Evolutionary conservation across 2,888 invertebrate genomes (phyloP).

Genomic region (Phengaris alcon): DNA sequence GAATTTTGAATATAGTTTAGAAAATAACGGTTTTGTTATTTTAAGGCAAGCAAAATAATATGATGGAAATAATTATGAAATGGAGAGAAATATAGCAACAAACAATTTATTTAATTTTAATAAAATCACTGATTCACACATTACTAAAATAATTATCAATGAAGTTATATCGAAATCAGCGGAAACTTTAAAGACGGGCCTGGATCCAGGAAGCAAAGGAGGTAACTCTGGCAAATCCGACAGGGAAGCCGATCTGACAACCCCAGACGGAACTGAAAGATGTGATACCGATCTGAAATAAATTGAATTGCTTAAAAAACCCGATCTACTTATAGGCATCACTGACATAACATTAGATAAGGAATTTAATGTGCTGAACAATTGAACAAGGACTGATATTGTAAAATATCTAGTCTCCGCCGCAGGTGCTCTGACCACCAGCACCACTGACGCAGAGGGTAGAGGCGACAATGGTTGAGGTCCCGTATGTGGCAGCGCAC

Average conservation of each 20-base stretch:
- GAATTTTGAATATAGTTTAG: too few species aligned
- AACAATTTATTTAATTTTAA: too few species aligned
- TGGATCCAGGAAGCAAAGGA: conserved; percentile 44
- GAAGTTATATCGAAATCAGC: too few species aligned
- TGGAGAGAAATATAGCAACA: too few species aligned
- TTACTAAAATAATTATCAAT: too few species aligned
- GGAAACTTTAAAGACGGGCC: conserved; percentile 34
- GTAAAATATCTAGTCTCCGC: conserved; percentile 43
- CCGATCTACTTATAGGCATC: too few species aligned
- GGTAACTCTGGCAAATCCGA: conserved; percentile 44
- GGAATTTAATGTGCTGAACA: background rate
- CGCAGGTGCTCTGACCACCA: conserved; percentile 56
- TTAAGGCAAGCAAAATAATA: too few species aligned
- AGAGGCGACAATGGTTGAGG: conserved; percentile 44
- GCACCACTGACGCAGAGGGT: conserved; percentile 55
- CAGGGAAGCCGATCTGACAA: conserved; percentile 42
- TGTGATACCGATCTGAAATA: conserved; percentile 37
- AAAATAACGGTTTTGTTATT: too few species aligned
- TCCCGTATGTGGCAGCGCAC: conserved; percentile 54
- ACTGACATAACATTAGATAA: background rate
- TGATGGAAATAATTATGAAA: too few species aligned
- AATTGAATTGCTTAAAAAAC: too few species aligned
- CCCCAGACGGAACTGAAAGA: conserved; percentile 42
- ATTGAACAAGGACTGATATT: background rate
- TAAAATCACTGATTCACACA: too few species aligned